Conservation (phyloP, 2,113 vertebrate genomes). For the Brachyhypopomus gauderio region DNA sequence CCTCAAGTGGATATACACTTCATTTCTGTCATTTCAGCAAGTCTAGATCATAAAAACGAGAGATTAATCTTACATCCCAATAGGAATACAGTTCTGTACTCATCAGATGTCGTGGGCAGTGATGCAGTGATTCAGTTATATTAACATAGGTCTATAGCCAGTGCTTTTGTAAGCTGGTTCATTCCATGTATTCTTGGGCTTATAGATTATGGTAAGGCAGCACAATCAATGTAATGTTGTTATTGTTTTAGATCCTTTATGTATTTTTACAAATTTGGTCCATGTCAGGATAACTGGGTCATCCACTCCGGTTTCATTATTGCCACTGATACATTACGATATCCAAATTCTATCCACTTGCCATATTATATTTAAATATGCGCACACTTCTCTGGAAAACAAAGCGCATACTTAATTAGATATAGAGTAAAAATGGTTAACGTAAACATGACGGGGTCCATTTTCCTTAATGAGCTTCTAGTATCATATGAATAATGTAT, state of each 20-base stretch:
- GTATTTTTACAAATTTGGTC: slow-evolving; percentile 16
- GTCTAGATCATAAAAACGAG: neutral
- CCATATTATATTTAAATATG: slow-evolving; percentile 11
- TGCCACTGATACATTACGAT: slow-evolving; percentile 18
- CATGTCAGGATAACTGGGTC: neutral
- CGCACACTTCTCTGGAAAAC: slow-evolving; percentile 32
- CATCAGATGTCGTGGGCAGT: neutral
- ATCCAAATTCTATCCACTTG: slow-evolving; percentile 9
- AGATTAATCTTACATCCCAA: neutral
- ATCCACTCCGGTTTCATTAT: slow-evolving; percentile 8
- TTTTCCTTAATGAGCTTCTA: slow-evolving; percentile 59
- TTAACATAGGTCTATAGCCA: neutral
- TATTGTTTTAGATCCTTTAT: neutral
- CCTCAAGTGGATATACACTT: neutral
- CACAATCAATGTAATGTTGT: too few relatives aligned
- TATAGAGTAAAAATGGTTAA: slow-evolving; percentile 55
- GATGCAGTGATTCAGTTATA: neutral
- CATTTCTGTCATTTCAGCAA: neutral
- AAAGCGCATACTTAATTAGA: slow-evolving; percentile 48
- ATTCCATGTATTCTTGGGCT: neutral
- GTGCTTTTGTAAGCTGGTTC: neutral
- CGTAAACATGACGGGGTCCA: slow-evolving; percentile 57
- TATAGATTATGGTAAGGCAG: too few relatives aligned
- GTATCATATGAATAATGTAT: slow-evolving; percentile 62
- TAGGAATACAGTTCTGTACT: neutral